phyloP scores from a whole-genome alignment of 2,797 vertebrate genomes.

The Molothrus ater region DNA sequence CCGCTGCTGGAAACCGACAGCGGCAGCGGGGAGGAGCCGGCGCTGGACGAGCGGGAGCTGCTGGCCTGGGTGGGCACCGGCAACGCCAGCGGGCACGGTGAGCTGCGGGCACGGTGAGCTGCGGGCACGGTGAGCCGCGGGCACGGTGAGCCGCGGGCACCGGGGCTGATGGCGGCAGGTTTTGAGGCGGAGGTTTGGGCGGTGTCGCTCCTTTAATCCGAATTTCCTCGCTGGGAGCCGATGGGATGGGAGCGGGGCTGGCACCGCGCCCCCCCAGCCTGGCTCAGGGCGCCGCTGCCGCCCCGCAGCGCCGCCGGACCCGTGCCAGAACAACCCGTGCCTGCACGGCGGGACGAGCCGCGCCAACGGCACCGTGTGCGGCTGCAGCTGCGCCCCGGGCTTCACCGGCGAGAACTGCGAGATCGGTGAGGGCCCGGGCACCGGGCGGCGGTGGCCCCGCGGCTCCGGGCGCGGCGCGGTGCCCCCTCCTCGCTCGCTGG shows the following conservation, averaged over 20 bases:
- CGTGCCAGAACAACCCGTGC: constrained; percentile 91
- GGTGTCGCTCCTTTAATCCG: rapidly evolving
- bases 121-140: no score
- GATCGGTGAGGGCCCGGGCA: constrained; percentile 80
- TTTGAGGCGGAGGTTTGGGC: rapidly evolving
- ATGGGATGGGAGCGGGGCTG: not conserved
- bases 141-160: no score
- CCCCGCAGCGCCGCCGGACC: constrained; percentile 78
- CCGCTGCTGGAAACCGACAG: not conserved
- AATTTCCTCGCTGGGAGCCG: not conserved
- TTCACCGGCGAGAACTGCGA: constrained; percentile 96
- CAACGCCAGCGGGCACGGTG: not conserved
- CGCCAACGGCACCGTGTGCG: constrained; percentile 84
- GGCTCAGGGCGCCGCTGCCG: not conserved
- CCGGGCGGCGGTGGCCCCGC: rapidly evolving
- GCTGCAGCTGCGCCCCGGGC: constrained; percentile 90
- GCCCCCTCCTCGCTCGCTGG: not conserved
- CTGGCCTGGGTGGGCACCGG: not conserved
- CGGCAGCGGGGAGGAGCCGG: constrained; percentile 39
- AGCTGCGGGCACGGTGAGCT: no score
- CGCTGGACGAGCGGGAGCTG: not conserved
- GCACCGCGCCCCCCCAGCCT: rapidly evolving
- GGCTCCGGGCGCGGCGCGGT: not conserved
- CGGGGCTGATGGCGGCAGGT: rapidly evolving
- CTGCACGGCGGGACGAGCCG: constrained; percentile 91